Evolutionary conservation across 2,888 invertebrate genomes (phyloP).

Genomic region (Entomobrya multifasciata): DNA sequence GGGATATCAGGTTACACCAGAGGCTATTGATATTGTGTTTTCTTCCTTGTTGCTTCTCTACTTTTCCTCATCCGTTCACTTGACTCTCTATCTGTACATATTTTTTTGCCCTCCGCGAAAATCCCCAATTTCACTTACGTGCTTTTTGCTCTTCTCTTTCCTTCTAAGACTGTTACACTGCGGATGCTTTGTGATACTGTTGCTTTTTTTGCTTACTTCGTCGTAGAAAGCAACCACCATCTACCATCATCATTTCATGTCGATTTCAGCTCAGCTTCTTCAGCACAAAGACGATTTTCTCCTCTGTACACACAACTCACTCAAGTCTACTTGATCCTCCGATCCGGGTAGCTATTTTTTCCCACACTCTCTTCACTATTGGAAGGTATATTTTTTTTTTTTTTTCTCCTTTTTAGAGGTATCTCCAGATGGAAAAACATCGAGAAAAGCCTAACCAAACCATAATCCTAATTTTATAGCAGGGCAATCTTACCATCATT

Average conservation of each 20-base stretch:
- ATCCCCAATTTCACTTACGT: conserved; percentile 41
- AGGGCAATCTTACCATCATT: neutral
- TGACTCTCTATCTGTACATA: neutral
- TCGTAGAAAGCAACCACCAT: neutral
- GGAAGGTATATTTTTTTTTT: too few species aligned
- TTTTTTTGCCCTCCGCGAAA: conserved; percentile 5
- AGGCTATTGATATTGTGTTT: conserved; percentile 69
- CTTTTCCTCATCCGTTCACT: neutral
- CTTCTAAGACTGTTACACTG: too few species aligned
- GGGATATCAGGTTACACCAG: conserved; percentile 64
- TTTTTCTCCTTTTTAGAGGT: too few species aligned
- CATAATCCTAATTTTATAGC: conserved; percentile 1
- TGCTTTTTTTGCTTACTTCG: conserved; percentile 16
- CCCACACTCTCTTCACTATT: conserved; percentile 10
- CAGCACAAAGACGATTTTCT: conserved; percentile 29
- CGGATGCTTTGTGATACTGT: conserved; percentile 27
- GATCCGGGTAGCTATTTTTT: conserved; percentile 25
- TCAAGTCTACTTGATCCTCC: conserved; percentile 22
- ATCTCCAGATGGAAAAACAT: neutral
- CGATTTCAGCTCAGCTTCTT: conserved; percentile 27
- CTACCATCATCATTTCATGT: conserved; percentile 35
- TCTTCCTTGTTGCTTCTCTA: conserved; percentile 39
- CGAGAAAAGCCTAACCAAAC: neutral
- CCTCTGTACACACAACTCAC: conserved; percentile 41
- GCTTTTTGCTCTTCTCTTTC: too few species aligned